Conservation (phyloP, 2,797 vertebrate species). For the Clarias platycephalus region DNA sequence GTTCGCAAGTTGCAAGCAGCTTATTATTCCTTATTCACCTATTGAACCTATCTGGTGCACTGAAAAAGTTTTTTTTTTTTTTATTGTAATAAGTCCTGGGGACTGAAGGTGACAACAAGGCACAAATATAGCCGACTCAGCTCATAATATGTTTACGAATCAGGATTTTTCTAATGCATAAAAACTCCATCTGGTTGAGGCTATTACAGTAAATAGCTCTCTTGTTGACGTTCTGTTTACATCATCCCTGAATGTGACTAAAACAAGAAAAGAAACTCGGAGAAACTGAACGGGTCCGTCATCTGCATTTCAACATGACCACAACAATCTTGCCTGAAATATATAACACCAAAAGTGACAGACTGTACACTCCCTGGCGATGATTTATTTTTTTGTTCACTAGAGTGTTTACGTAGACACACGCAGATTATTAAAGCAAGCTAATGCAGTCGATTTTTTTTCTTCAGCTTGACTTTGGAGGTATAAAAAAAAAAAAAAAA, state of each 20-base stretch:
- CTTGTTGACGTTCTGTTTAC: conserved; percentile 17
- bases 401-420: neutral
- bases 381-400: neutral
- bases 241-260: neutral
- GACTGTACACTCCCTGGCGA: neutral
- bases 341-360: conserved; percentile 11
- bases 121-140: neutral
- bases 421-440: neutral
- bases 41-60: neutral
- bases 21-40: neutral
- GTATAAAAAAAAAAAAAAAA: conserved; percentile 9
- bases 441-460: neutral
- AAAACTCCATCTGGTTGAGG: conserved; percentile 25
- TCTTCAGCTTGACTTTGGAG: neutral
- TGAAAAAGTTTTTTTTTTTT: conserved; percentile 14
- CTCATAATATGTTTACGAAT: conserved; percentile 4
- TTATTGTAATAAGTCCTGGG: conserved; percentile 12
- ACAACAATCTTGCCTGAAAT: neutral
- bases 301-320: neutral
- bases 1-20: neutral
- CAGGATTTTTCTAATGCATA: conserved; percentile 15
- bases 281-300: conserved; percentile 14
- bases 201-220: conserved; percentile 27
- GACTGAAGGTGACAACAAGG: neutral
- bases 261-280: conserved; percentile 11